Conservation (phyloP, 2,888 invertebrate species). For the Gibbula magus region DNA sequence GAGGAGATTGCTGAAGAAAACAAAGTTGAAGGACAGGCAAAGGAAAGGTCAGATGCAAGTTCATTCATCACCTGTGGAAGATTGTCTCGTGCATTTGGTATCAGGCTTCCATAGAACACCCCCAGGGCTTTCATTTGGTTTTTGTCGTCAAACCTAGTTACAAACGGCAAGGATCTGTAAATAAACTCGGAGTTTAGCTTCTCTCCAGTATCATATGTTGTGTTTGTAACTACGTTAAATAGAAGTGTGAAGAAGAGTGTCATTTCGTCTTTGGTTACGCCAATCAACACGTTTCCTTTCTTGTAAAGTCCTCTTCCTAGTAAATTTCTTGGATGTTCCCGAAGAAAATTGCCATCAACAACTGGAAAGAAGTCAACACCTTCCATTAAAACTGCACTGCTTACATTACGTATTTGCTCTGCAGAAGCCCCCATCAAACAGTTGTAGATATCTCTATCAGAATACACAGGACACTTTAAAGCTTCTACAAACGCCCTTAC, state of each 20-base stretch:
- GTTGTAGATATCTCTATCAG: constrained; percentile 30
- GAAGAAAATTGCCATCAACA: constrained; percentile 90
- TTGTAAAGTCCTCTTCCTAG: constrained; percentile 88
- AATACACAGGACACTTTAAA: constrained; percentile 37
- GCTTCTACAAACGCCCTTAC: constrained; percentile 78
- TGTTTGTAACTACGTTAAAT: not conserved
- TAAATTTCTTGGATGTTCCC: constrained; percentile 89
- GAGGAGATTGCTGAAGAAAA: constrained; percentile 81
- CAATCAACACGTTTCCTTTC: constrained; percentile 88
- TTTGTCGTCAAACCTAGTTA: not conserved
- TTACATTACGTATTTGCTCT: constrained; percentile 29
- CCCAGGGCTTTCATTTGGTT: constrained; percentile 87
- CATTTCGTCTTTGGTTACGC: constrained; percentile 95
- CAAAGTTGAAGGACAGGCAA: constrained; percentile 92
- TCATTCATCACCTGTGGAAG: not conserved
- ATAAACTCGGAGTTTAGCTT: no score
- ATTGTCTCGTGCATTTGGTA: constrained; percentile 78
- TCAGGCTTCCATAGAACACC: not conserved
- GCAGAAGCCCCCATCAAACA: constrained; percentile 38
- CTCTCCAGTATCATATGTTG: not conserved
- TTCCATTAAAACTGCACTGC: constrained; percentile 77
- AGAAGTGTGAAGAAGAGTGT: constrained; percentile 77
- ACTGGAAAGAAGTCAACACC: constrained; percentile 94
- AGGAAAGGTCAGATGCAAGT: constrained; percentile 78
- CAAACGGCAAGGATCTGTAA: no score